Base-by-base conservation (phyloP, 2,797 vertebrate species). In the Sarcophilus harrisii region DNA sequence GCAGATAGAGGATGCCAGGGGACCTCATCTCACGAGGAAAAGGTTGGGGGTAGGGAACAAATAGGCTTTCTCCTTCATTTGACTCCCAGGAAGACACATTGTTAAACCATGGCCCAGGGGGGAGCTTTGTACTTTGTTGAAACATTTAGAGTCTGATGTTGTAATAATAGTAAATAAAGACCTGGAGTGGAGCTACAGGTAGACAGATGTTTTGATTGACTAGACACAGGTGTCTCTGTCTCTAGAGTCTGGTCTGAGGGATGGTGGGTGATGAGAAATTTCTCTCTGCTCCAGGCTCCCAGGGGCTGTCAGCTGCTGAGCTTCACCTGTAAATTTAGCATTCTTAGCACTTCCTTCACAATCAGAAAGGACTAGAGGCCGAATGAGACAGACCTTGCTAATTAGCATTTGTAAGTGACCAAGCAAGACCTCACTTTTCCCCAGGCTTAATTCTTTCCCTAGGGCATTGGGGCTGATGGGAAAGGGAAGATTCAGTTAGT, bases 151-250 rank as follows among this genome's bases (percentile, higher is more conserved):
- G 60, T 94, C 93, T 96, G 87, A 95, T 91, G 38, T 54, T 57
- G 49, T 95, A 94, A 95, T 96, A 94, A 94, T 58, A 73, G 93
- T 91, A 94, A 96, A 94, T 94, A 92, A 90, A 92, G 94, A 96
- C 94, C 66, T 66, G 52, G 94, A 97, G 92, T 0, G 0, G 59
- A 93, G 92, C 90, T 96, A 59, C 73, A 58, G 92, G 90, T 93
- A 96, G 95, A 95, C 94, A 97, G 95, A 93, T 95, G 95, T 94
- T 94, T 93, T 96, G 95, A 96, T 94, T 93, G 95, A 96, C 89
- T 93, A 93, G 96, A 92, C 90, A 57, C 94, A 97, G 94, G 94
- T 94, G 96, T 93, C 91, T 93, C 93, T 95, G 95, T 94, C 14
- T n/a, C 87, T 29, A 57, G n/a, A 2, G 66, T 91, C 58, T 9